Base-by-base conservation (phyloP, 2,113 vertebrate species). In the Cochlearius cochlearius region DNA sequence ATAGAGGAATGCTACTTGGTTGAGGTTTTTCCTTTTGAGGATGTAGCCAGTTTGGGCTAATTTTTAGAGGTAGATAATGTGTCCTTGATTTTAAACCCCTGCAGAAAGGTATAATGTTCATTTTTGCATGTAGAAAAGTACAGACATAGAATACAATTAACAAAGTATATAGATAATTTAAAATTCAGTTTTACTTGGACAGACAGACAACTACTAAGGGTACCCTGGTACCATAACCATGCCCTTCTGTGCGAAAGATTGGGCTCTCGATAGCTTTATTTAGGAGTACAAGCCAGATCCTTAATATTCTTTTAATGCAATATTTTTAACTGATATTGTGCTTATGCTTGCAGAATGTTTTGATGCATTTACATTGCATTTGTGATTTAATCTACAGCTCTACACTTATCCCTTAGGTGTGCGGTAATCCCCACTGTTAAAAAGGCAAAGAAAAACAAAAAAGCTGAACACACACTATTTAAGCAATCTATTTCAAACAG, bases 401-500 rank as follows among this genome's bases (percentile, higher is more conserved):
- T 68, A 41, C 32, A 52, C 21, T 86, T 86, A 96, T 73, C 75
- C 90, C 36, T 55, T 85, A 97, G 94, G 83, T 92, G 80, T 94
- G 80, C 67, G n/a, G 81, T 66, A 92, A 86, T 90, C 73, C 72
- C 68, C 55, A 74, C 32, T 53, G 60, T 62, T 96, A 88, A 94
- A 97, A 94, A 83, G 72, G 73, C 77, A 94, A 59, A 88, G 60
- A 62, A 82, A 94, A 92, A 79, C 72, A 83, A 58, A 90, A 94
- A 74, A 77, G 87, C 85, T 94, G 76, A 98, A 92, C 32, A 93
- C 69, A 95, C 13, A 72, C 66, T 94, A 88, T 94, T 97, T 91
- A 67, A 89, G 91, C 93, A 96, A 92, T 93, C 63, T 58, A 96
- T 96, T 95, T 88, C 96, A 97, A 97, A 95, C 43, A 95, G 58